Evolutionary conservation across 2,797 vertebrate species (phyloP), one percentile per base, ranked within the genome.

Genomic region (Aselliscus stoliczkanus): DNA sequence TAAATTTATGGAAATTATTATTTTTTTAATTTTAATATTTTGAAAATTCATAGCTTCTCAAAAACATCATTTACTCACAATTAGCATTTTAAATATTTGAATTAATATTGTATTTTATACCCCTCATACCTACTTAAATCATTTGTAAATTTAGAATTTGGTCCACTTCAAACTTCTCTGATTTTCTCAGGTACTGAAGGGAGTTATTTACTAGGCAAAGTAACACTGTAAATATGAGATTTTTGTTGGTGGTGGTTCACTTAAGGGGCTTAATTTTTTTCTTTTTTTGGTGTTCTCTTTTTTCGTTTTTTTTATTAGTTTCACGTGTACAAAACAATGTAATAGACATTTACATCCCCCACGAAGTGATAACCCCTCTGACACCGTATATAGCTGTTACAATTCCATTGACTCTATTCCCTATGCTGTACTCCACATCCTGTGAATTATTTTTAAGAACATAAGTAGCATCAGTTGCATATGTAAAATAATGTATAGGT

Each of bases 401-500:
- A n/a, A n/a, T n/a, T n/a, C n/a, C n/a, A n/a, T n/a, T n/a, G n/a
- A n/a, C n/a, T n/a, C n/a, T n/a, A n/a, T n/a, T n/a, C n/a, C n/a
- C n/a, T n/a, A n/a, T n/a, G n/a, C n/a, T n/a, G n/a, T n/a, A n/a
- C n/a, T n/a, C n/a, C n/a, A n/a, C n/a, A n/a, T n/a, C n/a, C n/a
- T n/a, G n/a, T 85, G 72, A 93, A 58, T 97, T 89, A 89, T 94
- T 96, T 96, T 97, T 73, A 93, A 87, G 62, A 94, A 72, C 73
- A 50, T 95, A 82, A 92, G 62, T 90, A 79, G 65, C 39, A 88
- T 90, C 47, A 94, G 95, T 97, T 93, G 58, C 85, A 83, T 92
- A 58, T 83, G 60, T 82, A 82, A 79, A 93, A 92, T 90, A 95
- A 82, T 92, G 52, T 96, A 88, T 89, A 83, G 73, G 83, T 92